Evolutionary conservation across 2,113 vertebrate species (phyloP).

Genomic region (Microcebus tavaratra): DNA sequence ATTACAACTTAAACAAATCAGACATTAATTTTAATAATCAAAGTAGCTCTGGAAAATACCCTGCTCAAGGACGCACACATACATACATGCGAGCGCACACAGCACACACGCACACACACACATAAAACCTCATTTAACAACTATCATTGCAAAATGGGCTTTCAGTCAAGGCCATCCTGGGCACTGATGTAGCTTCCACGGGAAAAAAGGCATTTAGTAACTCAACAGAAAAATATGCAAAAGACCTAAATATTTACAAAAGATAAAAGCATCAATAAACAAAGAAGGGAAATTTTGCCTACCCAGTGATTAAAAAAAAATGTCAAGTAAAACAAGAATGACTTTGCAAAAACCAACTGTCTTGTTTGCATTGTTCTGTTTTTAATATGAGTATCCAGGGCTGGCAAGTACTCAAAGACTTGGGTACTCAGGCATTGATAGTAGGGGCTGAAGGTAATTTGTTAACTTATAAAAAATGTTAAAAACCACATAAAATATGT

Average conservation of each 20-base stretch:
- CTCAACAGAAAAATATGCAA: not conserved
- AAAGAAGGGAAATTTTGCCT: not conserved
- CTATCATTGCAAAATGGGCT: not conserved
- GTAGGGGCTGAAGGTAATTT: not conserved
- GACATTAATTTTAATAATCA: conserved; percentile 22
- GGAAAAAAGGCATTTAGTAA: not conserved
- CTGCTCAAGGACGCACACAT: not conserved
- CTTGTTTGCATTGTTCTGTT: conserved; percentile 13
- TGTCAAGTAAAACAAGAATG: conserved; percentile 40
- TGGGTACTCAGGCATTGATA: not conserved
- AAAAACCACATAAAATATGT: not conserved
- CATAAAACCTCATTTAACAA: not conserved
- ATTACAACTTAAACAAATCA: conserved; percentile 7
- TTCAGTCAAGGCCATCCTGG: not conserved
- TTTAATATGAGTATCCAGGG: not conserved
- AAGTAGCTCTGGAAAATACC: not conserved
- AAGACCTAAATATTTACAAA: not conserved
- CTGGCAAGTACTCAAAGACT: not conserved
- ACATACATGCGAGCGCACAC: not conserved
- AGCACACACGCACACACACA: not conserved
- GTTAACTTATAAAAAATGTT: not conserved
- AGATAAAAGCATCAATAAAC: not conserved
- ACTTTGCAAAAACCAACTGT: not conserved
- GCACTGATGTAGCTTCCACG: not conserved
- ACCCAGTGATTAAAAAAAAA: not conserved